These are phyloP conservation scores for Pedionomus torquatus DNA, from an alignment of 2,113 vertebrate species.

Conservation along the genomic window DNA sequence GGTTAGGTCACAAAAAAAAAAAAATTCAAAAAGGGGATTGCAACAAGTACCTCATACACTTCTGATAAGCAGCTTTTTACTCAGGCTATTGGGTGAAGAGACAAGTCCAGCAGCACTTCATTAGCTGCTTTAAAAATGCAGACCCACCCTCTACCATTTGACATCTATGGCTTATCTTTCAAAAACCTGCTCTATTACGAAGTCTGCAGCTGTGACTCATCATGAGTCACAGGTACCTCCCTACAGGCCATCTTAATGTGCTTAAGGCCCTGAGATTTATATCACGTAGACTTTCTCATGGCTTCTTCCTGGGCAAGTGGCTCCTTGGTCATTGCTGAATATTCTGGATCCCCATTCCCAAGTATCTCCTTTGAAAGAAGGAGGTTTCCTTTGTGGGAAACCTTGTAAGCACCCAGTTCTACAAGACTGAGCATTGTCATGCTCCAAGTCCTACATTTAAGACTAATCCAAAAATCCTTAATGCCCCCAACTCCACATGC, in stretches of 20 bases:
- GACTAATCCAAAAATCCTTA: background rate
- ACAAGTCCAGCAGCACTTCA: background rate
- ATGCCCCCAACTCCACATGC: background rate
- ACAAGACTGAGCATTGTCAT: background rate
- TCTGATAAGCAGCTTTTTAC: background rate
- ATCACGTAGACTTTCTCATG: background rate
- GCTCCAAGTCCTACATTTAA: background rate
- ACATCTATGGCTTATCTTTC: constrained; percentile 2
- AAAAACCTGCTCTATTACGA: background rate
- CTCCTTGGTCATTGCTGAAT: background rate
- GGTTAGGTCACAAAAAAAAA: background rate
- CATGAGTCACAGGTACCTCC: background rate
- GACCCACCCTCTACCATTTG: background rate
- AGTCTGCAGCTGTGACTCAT: constrained; percentile 1
- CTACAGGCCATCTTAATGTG: background rate
- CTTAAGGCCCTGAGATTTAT: background rate
- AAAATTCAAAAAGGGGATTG: background rate
- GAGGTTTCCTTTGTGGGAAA: background rate
- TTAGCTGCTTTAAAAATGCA: background rate
- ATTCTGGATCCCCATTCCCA: background rate
- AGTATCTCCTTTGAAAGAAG: background rate
- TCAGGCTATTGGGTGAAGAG: background rate
- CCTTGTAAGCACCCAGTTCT: background rate
- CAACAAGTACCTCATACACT: background rate
- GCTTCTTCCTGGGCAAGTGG: background rate